These are phyloP conservation scores for Pteropus alecto DNA, from an alignment of 2,113 vertebrate species.

Conservation along the genomic window DNA sequence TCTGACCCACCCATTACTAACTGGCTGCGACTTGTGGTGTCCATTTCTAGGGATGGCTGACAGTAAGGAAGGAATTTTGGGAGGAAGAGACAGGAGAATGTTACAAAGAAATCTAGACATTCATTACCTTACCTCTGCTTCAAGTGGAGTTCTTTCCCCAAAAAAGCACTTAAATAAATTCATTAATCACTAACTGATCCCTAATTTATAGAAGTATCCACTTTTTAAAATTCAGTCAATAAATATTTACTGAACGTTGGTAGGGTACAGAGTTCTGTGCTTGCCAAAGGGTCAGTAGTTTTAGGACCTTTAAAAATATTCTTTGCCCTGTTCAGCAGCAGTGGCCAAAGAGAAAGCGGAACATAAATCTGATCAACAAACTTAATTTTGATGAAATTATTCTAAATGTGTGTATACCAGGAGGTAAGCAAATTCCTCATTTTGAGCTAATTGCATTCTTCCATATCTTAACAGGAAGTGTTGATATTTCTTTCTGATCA, in stretches of 20 bases:
- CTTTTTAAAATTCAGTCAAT: neutral
- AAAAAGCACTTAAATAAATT: neutral
- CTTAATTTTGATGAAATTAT: constrained; percentile 7
- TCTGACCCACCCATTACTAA: neutral
- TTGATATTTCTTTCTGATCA: neutral
- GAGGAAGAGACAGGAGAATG: neutral
- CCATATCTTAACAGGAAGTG: neutral
- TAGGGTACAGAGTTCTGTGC: neutral
- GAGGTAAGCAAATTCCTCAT: neutral
- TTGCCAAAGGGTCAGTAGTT: neutral
- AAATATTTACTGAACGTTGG: neutral
- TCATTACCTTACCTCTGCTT: neutral
- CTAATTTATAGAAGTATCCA: neutral
- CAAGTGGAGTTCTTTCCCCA: neutral
- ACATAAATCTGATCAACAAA: neutral
- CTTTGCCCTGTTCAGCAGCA: neutral
- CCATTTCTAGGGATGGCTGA: neutral
- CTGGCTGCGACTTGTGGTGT: neutral
- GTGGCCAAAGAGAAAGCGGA: neutral
- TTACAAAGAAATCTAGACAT: neutral
- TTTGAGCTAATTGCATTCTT: constrained; percentile 16
- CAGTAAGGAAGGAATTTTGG: neutral
- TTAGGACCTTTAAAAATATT: neutral
- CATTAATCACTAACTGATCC: neutral
- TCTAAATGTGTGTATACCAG: neutral